Evolutionary conservation across 2,888 invertebrate species (phyloP).

Genomic region (Nephrocerus scutellatus): DNA sequence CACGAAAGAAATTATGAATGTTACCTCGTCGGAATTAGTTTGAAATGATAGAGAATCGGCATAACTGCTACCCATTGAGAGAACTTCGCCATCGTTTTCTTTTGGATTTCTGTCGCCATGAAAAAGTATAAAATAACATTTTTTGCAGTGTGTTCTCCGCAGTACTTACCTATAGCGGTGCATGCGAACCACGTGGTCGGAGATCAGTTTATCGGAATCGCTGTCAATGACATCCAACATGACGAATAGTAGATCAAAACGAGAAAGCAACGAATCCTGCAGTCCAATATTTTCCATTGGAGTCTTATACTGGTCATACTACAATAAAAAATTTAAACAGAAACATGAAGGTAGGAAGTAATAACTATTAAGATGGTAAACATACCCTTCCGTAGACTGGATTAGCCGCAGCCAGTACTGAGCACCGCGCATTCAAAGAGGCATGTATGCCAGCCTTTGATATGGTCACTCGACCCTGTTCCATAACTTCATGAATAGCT

Average conservation of each 20-base stretch:
- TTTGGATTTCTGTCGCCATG: constrained; percentile 61
- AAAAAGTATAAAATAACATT: background rate
- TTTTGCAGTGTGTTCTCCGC: background rate
- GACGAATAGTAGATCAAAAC: constrained; percentile 97
- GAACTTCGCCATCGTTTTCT: constrained; percentile 90
- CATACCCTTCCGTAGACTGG: constrained; percentile 91
- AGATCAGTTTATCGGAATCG: constrained; percentile 83
- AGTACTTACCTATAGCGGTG: constrained; percentile 73
- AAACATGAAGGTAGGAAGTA: background rate
- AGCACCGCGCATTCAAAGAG: constrained; percentile 92
- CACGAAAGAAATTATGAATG: constrained; percentile 33
- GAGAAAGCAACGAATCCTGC: constrained; percentile 92
- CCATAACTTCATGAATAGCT: constrained; percentile 99
- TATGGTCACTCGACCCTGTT: constrained; percentile 95
- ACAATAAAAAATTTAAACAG: constrained; percentile 27
- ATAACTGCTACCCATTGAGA: constrained; percentile 69
- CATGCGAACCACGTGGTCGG: constrained; percentile 96
- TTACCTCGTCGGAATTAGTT: constrained; percentile 67
- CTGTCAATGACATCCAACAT: constrained; percentile 90
- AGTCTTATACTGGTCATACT: constrained; percentile 98
- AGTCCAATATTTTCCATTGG: constrained; percentile 99
- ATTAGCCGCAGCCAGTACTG: constrained; percentile 98
- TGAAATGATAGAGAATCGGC: constrained; percentile 80
- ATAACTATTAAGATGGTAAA: constrained; percentile 10
- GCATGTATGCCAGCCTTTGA: constrained; percentile 99